These are phyloP conservation scores for Epizoanthus stellaris DNA, from an alignment of 92 coral and sea anemone species.

Conservation along the genomic window DNA sequence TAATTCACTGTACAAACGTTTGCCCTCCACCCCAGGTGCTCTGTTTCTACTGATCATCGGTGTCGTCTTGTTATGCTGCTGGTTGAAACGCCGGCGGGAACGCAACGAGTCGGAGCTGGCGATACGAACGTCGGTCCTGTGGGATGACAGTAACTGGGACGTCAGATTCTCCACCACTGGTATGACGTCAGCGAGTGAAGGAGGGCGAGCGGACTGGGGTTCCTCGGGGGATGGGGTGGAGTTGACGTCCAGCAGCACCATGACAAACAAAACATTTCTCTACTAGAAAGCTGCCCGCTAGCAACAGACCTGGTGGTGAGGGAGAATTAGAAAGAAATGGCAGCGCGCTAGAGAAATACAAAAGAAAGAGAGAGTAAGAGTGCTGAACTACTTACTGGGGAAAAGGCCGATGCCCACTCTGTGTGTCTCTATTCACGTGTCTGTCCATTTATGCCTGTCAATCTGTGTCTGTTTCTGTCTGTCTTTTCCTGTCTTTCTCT, in stretches of 20 bases:
- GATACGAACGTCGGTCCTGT: slow-evolving; percentile 23
- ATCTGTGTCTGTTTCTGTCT: too few relatives aligned
- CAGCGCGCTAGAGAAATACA: too few relatives aligned
- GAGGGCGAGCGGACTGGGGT: not conserved
- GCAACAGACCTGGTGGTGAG: too few relatives aligned
- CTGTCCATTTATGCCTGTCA: too few relatives aligned
- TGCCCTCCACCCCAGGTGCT: slow-evolving; percentile 1
- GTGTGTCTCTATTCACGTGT: too few relatives aligned
- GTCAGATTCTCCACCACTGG: slow-evolving; percentile 27
- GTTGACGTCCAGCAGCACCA: slow-evolving; percentile 14
- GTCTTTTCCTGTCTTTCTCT: too few relatives aligned
- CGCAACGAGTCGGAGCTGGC: slow-evolving; percentile 28
- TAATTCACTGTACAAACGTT: too few relatives aligned
- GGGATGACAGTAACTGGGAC: slow-evolving; percentile 40
- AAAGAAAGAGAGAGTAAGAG: too few relatives aligned
- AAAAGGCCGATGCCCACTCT: too few relatives aligned
- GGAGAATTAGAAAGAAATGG: too few relatives aligned
- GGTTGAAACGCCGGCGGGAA: slow-evolving; percentile 23
- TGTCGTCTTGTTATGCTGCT: not conserved
- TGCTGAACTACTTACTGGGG: too few relatives aligned
- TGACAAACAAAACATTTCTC: slow-evolving; percentile 21
- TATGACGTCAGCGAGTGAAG: slow-evolving; percentile 2
- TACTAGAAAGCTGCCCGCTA: not conserved
- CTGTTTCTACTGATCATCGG: slow-evolving; percentile 7
- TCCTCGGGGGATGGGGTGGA: slow-evolving; percentile 14